Evolutionary conservation across 2,113 vertebrate genomes (phyloP).

Genomic region (Garra rufa): DNA sequence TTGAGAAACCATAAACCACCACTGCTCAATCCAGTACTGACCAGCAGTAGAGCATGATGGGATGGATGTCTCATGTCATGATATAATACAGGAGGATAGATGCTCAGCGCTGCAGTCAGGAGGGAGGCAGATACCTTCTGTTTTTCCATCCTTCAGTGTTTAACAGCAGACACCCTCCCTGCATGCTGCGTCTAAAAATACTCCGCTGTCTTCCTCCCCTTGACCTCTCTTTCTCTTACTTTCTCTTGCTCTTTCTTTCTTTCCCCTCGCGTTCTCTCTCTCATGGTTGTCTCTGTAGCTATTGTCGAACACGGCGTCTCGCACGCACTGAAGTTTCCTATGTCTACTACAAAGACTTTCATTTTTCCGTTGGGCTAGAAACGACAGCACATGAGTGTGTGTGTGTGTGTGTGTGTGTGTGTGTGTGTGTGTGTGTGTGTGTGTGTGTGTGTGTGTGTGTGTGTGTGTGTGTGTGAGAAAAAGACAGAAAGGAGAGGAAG

Average conservation of each 20-base stretch:
- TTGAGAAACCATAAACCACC: background rate
- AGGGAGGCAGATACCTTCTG: slow-evolving; percentile 57
- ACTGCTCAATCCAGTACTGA: background rate
- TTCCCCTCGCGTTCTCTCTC: background rate
- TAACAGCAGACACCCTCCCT: slow-evolving; percentile 63
- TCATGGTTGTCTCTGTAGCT: slow-evolving; percentile 52
- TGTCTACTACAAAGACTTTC: slow-evolving; percentile 69
- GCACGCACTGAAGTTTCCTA: slow-evolving; percentile 78
- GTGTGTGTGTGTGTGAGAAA: slow-evolving; percentile 33
- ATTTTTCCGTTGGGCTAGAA: slow-evolving; percentile 72
- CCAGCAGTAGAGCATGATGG: slow-evolving; percentile 8
- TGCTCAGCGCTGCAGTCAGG: slow-evolving; percentile 34
- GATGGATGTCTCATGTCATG: background rate
- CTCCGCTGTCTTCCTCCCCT: slow-evolving; percentile 47
- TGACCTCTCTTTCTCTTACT: slow-evolving; percentile 41
- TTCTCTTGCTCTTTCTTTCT: slow-evolving; percentile 17
- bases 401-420: background rate
- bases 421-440: slow-evolving; percentile 37
- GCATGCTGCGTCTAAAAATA: slow-evolving; percentile 76
- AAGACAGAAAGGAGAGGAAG: slow-evolving; percentile 48
- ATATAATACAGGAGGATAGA: slow-evolving; percentile 1
- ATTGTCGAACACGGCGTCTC: slow-evolving; percentile 66
- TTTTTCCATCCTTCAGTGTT: slow-evolving; percentile 46
- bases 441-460: slow-evolving; percentile 44
- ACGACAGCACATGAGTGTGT: slow-evolving; percentile 40